Percentiles rank a stretch among this genome's conserved stretches.
Evolutionary conservation across 2,113 vertebrate species (phyloP).

Genomic region (Silurus meridionalis): DNA sequence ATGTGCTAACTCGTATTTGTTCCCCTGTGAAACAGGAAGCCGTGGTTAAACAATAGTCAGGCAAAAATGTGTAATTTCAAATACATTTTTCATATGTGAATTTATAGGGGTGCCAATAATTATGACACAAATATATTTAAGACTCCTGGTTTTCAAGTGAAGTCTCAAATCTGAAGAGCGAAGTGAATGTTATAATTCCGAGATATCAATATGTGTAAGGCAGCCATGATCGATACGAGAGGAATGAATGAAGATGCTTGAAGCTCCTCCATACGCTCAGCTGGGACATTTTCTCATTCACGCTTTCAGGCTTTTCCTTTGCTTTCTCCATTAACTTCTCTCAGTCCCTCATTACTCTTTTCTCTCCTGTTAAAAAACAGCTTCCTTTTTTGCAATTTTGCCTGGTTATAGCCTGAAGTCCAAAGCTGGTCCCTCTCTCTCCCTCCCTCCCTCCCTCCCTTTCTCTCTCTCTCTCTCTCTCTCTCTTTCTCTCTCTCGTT

Average conservation of each 20-base stretch:
- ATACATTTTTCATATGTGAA: too few relatives aligned
- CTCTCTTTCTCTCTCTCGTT: conserved; percentile 29
- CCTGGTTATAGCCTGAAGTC: conserved; percentile 48
- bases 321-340: conserved; percentile 22
- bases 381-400: conserved; percentile 44
- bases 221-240: not conserved
- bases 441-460: conserved; percentile 13
- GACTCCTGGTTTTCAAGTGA: too few relatives aligned
- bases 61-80: too few relatives aligned
- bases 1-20: too few relatives aligned
- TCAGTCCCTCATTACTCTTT: conserved; percentile 16
- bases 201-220: conserved; percentile 21
- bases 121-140: too few relatives aligned
- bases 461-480: conserved; percentile 30
- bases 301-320: not conserved
- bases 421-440: not conserved
- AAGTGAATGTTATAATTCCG: not conserved
- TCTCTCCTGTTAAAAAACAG: not conserved
- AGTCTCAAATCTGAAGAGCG: too few relatives aligned
- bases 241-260: conserved; percentile 13
- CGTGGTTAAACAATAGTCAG: too few relatives aligned
- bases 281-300: conserved; percentile 18
- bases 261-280: conserved; percentile 10
- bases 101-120: too few relatives aligned
- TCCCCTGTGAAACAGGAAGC: too few relatives aligned